Evolutionary conservation across 2,113 vertebrate genomes (phyloP).

Genomic region (Xerus inauris): DNA sequence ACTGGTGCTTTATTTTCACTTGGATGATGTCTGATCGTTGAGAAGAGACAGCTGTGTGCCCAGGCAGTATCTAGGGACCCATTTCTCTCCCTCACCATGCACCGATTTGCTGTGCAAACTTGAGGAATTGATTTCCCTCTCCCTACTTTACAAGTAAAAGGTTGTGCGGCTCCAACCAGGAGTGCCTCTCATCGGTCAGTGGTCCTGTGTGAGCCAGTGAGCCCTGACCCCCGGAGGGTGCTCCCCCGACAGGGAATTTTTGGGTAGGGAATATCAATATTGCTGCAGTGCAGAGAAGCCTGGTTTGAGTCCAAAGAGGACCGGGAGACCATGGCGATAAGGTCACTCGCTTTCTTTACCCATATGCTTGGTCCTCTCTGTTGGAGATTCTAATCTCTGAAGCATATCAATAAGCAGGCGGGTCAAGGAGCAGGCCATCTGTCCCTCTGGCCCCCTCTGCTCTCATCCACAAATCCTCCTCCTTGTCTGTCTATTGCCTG

Average conservation of each 20-base stretch:
- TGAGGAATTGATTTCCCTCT: not conserved
- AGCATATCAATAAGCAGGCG: not conserved
- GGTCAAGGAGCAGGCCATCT: not conserved
- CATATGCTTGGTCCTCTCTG: not conserved
- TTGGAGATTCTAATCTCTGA: not conserved
- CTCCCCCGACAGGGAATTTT: not conserved
- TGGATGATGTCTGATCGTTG: not conserved
- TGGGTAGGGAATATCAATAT: not conserved
- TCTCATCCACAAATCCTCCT: not conserved
- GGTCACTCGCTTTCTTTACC: not conserved
- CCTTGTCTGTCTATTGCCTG: not conserved
- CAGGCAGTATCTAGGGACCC: not conserved
- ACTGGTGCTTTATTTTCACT: not conserved
- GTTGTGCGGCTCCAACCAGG: not conserved
- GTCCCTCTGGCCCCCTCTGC: not conserved
- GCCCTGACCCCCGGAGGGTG: accelerated
- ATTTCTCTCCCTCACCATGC: not conserved
- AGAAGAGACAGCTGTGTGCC: not conserved
- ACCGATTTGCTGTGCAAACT: not conserved
- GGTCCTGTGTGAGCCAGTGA: not conserved
- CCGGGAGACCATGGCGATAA: too few species aligned
- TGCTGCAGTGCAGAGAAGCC: not conserved
- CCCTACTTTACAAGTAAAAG: not conserved
- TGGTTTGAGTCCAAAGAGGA: not conserved
- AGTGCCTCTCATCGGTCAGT: not conserved